phyloP scores from a whole-genome alignment of 2,888 invertebrate species.

The Pterostichus niger region DNA sequence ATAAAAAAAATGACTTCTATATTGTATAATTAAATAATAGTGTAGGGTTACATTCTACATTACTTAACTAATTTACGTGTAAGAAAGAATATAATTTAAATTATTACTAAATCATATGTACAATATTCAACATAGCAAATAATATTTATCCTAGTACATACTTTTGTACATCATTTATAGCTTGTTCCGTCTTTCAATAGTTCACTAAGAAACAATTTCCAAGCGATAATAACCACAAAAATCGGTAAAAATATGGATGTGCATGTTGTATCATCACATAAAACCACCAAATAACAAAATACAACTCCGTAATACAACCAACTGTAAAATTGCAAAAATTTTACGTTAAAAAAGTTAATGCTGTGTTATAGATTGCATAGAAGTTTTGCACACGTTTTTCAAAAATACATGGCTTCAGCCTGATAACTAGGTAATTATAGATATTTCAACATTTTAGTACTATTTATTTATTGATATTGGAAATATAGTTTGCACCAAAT shows the following conservation, averaged over 20 bases:
- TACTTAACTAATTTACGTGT: conserved; percentile 59
- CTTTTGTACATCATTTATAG: conserved; percentile 43
- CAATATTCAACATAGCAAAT: conserved; percentile 66
- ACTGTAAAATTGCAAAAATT: conserved; percentile 14
- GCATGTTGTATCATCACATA: conserved; percentile 17
- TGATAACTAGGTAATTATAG: conserved; percentile 37
- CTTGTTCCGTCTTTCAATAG: conserved; percentile 11
- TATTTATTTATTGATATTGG: conserved; percentile 44
- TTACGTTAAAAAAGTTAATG: conserved; percentile 22
- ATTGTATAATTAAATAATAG: conserved; percentile 60
- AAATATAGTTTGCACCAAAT: conserved; percentile 36
- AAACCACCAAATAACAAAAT: conserved; percentile 11
- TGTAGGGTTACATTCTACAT: conserved; percentile 61
- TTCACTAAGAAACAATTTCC: conserved; percentile 13
- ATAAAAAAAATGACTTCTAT: conserved; percentile 43
- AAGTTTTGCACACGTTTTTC: conserved; percentile 14
- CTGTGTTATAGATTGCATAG: conserved; percentile 43
- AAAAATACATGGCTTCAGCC: conserved; percentile 43
- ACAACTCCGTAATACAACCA: conserved; percentile 23
- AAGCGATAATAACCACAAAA: neutral
- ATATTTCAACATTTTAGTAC: conserved; percentile 42
- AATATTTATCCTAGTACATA: conserved; percentile 36
- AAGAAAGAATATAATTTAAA: conserved; percentile 65
- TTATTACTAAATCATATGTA: conserved; percentile 65
- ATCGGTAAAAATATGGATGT: conserved; percentile 29